Base-by-base conservation (phyloP, 2,888 invertebrate species). In the Hemithea aestivaria region DNA sequence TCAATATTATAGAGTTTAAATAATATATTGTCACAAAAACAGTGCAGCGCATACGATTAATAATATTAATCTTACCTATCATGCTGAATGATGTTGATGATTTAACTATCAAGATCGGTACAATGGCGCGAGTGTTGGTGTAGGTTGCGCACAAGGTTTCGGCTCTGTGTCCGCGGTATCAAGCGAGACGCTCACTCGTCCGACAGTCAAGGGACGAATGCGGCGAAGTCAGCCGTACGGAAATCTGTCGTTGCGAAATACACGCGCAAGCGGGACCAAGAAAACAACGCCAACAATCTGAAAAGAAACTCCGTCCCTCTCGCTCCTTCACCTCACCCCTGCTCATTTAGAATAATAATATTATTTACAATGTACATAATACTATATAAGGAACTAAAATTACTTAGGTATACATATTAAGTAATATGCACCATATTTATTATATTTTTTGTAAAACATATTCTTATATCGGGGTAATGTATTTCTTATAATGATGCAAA, bases 111-210 rank as follows among this genome's bases (percentile, higher is more conserved):
- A 58, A 57, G 41, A 39, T 41, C 20, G 69, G 76, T 68, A 62
- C 79, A 87, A 85, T 78, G 71, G 68, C 66, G 77, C 74, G 67
- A 70, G 69, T 87, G 85, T 87, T 87, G 85, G 67, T 69, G 84
- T 87, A 87, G 87, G 87, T 87, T 87, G 73, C 70, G 82, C 62
- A 72, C 67, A 63, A 66, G 58, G 57, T 58, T 55, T 56, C 46
- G 53, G 54, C 55, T 56, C 40, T 47, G 52, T 39, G 45, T 46
- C 5, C 49, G 44, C 51, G 47, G 40, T 54, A 55, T 48, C 58
- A 38, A 38, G 58, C 48, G 65, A 63, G 61, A 62, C 77, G 73
- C 67, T 66, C 74, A 56, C 74, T 63, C 73, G 65, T 58, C 63
- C 69, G 74, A 64, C 78, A 67, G 73, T 72, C 75, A 64, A 63